phyloP scores from a whole-genome alignment of 1,140 invertebrate genomes.

The Acromyrmex charruanus region DNA sequence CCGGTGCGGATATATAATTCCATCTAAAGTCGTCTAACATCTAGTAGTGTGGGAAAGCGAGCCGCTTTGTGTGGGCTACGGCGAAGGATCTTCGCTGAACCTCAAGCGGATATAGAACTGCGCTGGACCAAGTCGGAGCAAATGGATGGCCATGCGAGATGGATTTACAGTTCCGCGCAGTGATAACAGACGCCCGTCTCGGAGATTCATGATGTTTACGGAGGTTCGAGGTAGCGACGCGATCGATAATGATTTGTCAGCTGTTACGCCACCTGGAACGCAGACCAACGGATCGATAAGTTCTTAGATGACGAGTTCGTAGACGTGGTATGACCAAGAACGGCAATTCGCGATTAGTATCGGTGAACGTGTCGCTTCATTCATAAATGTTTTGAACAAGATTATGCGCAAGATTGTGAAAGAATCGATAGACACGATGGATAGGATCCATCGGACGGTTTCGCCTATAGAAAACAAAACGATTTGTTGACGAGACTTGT shows the following conservation, averaged over 20 bases:
- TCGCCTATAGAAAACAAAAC: not conserved
- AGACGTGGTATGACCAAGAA: not conserved
- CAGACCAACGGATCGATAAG: not conserved
- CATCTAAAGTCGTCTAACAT: not conserved
- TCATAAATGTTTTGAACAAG: not conserved
- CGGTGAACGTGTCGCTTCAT: not conserved
- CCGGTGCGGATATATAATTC: not conserved
- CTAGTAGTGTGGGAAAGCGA: slow-evolving; percentile 3
- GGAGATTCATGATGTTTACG: slow-evolving; percentile 63
- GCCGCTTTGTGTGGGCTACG: not conserved
- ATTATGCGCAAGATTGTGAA: not conserved
- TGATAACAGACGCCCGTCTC: slow-evolving; percentile 55
- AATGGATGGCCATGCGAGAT: slow-evolving; percentile 51
- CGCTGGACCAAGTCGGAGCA: not conserved
- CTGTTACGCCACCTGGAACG: slow-evolving; percentile 27
- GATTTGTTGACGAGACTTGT: not conserved
- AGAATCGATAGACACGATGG: not conserved
- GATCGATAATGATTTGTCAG: slow-evolving; percentile 58
- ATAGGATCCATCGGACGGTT: not conserved
- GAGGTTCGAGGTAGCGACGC: slow-evolving; percentile 12
- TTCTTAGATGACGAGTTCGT: slow-evolving; percentile 6
- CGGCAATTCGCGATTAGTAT: not conserved
- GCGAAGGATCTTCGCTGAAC: not conserved
- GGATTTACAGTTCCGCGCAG: slow-evolving; percentile 45
- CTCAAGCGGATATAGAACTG: slow-evolving; percentile 39